These are phyloP conservation scores for Cyanocitta stelleri DNA, from an alignment of 2,113 vertebrate species.

Conservation along the genomic window DNA sequence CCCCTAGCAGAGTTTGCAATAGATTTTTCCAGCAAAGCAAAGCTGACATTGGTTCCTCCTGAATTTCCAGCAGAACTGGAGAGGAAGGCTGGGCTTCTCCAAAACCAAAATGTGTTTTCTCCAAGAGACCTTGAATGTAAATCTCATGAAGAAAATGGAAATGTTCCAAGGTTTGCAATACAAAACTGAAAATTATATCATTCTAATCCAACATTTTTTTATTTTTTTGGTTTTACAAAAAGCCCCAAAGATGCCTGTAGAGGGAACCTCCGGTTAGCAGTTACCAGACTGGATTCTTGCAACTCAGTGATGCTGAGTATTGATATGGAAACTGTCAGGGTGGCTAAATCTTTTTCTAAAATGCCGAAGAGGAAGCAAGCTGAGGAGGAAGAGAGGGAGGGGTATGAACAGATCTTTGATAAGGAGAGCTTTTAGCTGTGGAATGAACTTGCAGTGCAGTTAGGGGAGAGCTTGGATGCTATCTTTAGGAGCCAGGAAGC, in stretches of 20 bases:
- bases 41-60: neutral
- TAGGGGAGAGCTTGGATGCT: neutral
- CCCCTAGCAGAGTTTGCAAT: neutral
- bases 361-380: neutral
- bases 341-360: neutral
- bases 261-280: neutral
- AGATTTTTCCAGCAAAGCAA: neutral
- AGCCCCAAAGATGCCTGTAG: neutral
- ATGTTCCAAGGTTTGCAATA: neutral
- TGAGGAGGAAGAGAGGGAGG: neutral
- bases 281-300: neutral
- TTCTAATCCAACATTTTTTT: neutral
- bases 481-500: conserved; percentile 36
- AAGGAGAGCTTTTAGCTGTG: neutral
- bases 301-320: neutral
- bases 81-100: neutral
- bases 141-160: neutral
- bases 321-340: neutral
- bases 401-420: neutral
- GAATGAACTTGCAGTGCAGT: neutral
- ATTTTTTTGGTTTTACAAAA: neutral
- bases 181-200: neutral
- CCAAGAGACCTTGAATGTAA: neutral
- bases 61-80: neutral
- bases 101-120: neutral